A percentile compares a stretch with the other conserved stretches of the same genome.
Evolutionary conservation across 2,113 vertebrate species (phyloP).

Genomic region (Aramus guarauna): DNA sequence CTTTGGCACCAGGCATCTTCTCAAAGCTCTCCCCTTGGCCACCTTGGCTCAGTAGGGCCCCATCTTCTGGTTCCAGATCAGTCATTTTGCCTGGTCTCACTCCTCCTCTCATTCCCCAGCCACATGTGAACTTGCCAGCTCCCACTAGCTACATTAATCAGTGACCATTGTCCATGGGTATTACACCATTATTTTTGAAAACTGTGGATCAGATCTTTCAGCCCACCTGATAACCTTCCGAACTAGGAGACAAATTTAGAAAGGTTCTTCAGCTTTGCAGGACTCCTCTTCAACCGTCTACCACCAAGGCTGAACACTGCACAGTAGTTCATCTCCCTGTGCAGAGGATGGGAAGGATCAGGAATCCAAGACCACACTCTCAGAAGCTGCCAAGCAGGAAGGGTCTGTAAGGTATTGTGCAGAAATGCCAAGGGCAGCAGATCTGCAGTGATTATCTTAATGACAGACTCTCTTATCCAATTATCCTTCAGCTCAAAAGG

Average conservation of each 20-base stretch:
- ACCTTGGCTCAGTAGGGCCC: background rate
- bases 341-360: background rate
- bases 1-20: background rate
- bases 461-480: background rate
- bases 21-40: background rate
- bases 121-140: background rate
- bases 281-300: background rate
- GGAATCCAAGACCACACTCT: accelerated
- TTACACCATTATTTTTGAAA: background rate
- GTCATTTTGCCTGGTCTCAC: background rate
- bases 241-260: background rate
- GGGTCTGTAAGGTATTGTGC: background rate
- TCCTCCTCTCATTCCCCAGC: background rate
- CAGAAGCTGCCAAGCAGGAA: background rate
- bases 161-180: background rate
- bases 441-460: constrained; percentile 11
- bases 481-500: background rate
- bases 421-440: background rate
- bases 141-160: background rate
- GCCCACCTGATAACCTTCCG: background rate
- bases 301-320: background rate
- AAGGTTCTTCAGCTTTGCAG: background rate
- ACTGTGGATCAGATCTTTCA: background rate
- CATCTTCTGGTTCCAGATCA: background rate
- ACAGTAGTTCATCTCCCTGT: no score